Evolutionary conservation across 2,797 vertebrate species (phyloP), one percentile per base, ranked within the genome.

Genomic region (Gila robusta): DNA sequence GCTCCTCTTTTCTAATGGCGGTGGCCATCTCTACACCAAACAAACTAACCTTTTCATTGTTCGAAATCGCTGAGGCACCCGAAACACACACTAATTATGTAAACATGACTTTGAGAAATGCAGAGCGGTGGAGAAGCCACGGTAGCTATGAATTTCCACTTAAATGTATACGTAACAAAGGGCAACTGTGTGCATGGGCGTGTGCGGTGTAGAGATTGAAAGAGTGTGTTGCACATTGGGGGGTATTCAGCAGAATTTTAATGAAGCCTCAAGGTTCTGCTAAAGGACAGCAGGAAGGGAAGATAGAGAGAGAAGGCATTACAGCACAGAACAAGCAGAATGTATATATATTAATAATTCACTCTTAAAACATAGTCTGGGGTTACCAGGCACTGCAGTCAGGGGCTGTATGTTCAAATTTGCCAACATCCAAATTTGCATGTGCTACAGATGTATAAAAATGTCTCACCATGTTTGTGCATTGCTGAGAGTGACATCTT

Each of bases 41-140:
- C 67, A 87, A 87, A 87, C 84, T 85, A 89, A 89, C 88, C 91
- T 88, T 90, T 89, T 81, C 88, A 86, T 81, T 88, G 82, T 89
- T 90, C 56, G 80, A 84, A 90, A 87, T 71, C 87, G 5, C 54
- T 92, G 91, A 92, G 87, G 87, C 1, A 52, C 89, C 91, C 86
- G 73, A 84, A 89, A 89, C 83, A 84, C 44, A 77, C 69, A 56
- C 86, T 88, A 91, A 91, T 88, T 88, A 90, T 87, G 89, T 88
- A 93, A 93, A 93, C 91, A 90, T 69, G 88, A 88, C 89, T 74
- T 86, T 88, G 88, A 90, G 86, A 87, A 89, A 90, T 88, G 86
- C 86, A 87, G 52, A 81, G 44, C 14, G 16, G 72, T 59, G 72
- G 47, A 86, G 64, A 62, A 89, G 83, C 78, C 49, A 74, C 54